Base-by-base conservation (phyloP, 2,797 vertebrate species). In the Enteromius paludinosus region DNA sequence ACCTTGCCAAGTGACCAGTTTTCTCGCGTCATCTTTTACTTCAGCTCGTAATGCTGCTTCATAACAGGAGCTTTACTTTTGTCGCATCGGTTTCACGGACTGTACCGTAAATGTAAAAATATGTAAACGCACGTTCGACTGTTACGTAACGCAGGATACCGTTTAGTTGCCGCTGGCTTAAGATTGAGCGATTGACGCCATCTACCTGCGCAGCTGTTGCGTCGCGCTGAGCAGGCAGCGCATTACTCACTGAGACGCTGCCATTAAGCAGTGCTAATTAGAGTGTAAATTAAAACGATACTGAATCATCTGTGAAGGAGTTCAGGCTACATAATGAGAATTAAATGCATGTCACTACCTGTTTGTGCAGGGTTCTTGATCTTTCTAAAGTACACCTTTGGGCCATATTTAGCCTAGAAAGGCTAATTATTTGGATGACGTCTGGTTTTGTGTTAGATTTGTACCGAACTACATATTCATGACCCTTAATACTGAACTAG, bases 151-250 rank as follows among this genome's bases (percentile, higher is more conserved):
- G 4, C 33, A 17, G 18, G 11, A 9, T 17, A 14, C 54, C 4
- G 64, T 68, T 23, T 10, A 17, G 20, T 3, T 25, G 20, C 61
- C 71, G 47, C 62, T n/a, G 71, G 33, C 17, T 82, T 28, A 56
- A 23, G 18, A 15, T 30, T 47, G 45, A 52, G 30, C 30, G 23
- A 18, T 5, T 61, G 64, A 82, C 81, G 72, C 73, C 72, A 76
- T 82, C 81, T 76, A 76, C 47, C 64, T 47, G 72, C 72, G 49
- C 72, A 59, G 71, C 71, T 75, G 61, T 56, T 66, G 80, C 62
- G 80, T 82, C 43, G 49, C 78, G 78, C 17, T 12, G 52, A 35
- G 30, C 14, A 28, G 69, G 43, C 30, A 33, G 47, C 47, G 28
- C 5, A n/a, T 62, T n/a, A 30, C 23, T 71, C 52, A 70, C 7